Evolutionary conservation across 2,888 invertebrate species (phyloP).

Genomic region (Drosophila pseudotalamancana): DNA sequence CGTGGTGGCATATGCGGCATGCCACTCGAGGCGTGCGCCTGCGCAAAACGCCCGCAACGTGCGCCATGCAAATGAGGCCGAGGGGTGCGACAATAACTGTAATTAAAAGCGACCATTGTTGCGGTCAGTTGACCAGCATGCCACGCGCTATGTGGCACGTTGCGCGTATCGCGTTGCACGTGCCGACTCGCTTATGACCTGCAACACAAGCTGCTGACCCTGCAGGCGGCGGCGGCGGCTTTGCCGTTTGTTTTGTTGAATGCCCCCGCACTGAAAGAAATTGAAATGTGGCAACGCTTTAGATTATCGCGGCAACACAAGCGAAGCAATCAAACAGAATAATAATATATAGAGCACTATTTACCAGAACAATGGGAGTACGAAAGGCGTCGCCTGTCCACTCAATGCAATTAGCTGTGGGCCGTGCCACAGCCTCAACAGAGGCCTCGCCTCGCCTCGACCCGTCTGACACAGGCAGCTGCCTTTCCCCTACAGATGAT

Average conservation of each 20-base stretch:
- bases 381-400: slow-evolving; percentile 63
- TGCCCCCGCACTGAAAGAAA: slow-evolving; percentile 47
- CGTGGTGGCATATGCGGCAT: slow-evolving; percentile 41
- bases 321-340: slow-evolving; percentile 22
- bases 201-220: slow-evolving; percentile 13
- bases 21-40: slow-evolving; percentile 21
- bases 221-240: slow-evolving; percentile 58
- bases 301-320: slow-evolving; percentile 54
- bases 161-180: slow-evolving; percentile 29
- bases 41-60: slow-evolving; percentile 46
- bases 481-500: slow-evolving; percentile 13
- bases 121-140: slow-evolving; percentile 71
- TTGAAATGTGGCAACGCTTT: slow-evolving; percentile 61
- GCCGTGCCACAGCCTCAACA: slow-evolving; percentile 8
- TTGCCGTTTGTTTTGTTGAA: slow-evolving; percentile 65
- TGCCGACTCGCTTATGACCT: neutral
- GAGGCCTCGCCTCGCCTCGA: too few species aligned
- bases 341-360: slow-evolving; percentile 1
- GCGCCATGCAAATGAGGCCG: slow-evolving; percentile 67
- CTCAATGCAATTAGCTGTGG: slow-evolving; percentile 67
- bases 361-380: neutral
- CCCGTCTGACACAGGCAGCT: slow-evolving; percentile 36
- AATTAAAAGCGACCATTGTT: slow-evolving; percentile 77
- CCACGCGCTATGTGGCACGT: slow-evolving; percentile 22
- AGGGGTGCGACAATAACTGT: slow-evolving; percentile 77